These are phyloP conservation scores for Apamea anceps DNA, from an alignment of 2,888 invertebrate genomes.

Conservation along the genomic window DNA sequence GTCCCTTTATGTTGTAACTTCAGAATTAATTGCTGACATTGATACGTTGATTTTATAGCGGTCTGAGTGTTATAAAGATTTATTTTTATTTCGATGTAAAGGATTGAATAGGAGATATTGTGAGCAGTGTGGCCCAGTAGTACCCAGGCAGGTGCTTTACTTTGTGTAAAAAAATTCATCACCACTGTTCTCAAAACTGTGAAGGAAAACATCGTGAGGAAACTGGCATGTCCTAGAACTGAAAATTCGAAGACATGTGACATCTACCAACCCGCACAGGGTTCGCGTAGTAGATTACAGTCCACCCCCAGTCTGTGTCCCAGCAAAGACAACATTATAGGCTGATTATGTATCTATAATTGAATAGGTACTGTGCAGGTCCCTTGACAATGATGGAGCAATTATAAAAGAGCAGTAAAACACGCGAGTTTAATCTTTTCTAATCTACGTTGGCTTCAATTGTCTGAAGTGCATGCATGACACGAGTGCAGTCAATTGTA, in stretches of 20 bases:
- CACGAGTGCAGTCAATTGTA: neutral
- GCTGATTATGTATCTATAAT: neutral
- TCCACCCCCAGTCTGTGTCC: neutral
- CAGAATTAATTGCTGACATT: constrained; percentile 36
- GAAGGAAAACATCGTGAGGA: neutral
- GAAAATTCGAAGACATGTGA: neutral
- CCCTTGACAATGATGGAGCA: constrained; percentile 3
- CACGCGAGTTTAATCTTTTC: constrained; percentile 14
- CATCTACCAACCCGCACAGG: neutral
- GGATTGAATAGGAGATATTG: constrained; percentile 11
- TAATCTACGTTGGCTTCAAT: constrained; percentile 12
- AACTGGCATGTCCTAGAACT: neutral
- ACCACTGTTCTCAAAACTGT: neutral
- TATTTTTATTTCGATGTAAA: constrained; percentile 2
- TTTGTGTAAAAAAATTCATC: neutral
- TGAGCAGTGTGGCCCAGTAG: neutral
- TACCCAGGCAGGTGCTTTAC: neutral
- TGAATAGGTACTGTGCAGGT: neutral
- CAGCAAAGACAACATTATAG: neutral
- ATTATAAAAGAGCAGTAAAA: constrained; percentile 15
- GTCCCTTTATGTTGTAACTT: constrained; percentile 25
- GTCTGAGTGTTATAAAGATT: constrained; percentile 1
- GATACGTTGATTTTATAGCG: constrained; percentile 23
- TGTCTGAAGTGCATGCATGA: constrained; percentile 24
- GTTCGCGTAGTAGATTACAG: neutral